Percentiles rank a stretch among this genome's conserved stretches.
Conservation (phyloP, 2,888 invertebrate species). For the Thalpophila matura region DNA sequence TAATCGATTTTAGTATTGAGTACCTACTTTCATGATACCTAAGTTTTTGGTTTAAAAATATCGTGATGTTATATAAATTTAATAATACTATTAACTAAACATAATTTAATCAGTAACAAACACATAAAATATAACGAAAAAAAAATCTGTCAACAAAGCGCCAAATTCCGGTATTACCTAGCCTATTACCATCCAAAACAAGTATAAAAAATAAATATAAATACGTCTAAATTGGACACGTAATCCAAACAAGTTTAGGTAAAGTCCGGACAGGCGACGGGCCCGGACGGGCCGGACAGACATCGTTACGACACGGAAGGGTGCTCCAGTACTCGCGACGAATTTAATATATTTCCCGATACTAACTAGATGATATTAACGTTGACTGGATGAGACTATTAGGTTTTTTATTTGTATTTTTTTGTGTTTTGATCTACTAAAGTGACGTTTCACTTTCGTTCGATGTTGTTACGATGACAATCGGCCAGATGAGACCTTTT, state of each 20-base stretch:
- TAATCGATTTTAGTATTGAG: too few species aligned
- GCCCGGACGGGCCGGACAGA: constrained; percentile 59
- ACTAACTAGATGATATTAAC: constrained; percentile 53
- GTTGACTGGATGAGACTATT: constrained; percentile 59
- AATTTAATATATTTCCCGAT: constrained; percentile 76
- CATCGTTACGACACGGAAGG: constrained; percentile 74
- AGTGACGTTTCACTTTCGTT: too few species aligned
- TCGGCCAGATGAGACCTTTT: too few species aligned
- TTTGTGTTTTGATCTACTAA: too few species aligned
- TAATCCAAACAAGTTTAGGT: constrained; percentile 74
- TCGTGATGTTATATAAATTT: too few species aligned
- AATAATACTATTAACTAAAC: too few species aligned
- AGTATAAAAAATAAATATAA: constrained; percentile 51
- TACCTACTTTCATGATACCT: too few species aligned
- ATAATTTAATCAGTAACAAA: neutral
- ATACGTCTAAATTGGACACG: constrained; percentile 62
- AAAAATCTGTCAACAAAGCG: constrained; percentile 21
- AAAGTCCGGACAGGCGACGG: constrained; percentile 56
- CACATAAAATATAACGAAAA: constrained; percentile 14
- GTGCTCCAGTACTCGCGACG: constrained; percentile 58
- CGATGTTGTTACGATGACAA: too few species aligned
- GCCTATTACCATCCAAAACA: constrained; percentile 29
- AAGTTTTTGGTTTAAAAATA: too few species aligned
- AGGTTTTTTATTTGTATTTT: neutral
- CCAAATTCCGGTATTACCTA: constrained; percentile 29